Base-by-base conservation (phyloP, 23 tunicate genomes). In the Trididemnum nubilum region DNA sequence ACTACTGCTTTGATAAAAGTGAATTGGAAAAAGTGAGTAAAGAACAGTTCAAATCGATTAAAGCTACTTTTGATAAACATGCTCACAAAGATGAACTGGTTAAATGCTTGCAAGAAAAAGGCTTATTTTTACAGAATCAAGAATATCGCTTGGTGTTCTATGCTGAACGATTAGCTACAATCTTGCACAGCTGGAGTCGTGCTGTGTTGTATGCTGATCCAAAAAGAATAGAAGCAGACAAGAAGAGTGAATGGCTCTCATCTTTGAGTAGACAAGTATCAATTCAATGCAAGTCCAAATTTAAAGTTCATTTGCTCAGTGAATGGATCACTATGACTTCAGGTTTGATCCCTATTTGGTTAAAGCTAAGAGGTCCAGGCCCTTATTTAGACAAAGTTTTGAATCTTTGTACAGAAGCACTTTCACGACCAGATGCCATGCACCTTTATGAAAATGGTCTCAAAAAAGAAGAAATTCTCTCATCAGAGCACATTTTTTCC, bases 181-280 rank as follows among this genome's bases (percentile, higher is more conserved):
- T 90, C 19, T 63, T 90, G 64, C 96, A 90, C 58, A 80, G 86
- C 37, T 31, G 71, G 36, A 88, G 96, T 72, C 96, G 96, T 19
- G 76, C 71, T 24, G 22, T 72, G 61, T 59, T 83, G 15, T 90
- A 73, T 73, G 59, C 50, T 39, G 78, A 82, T 51, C 26, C 23
- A 18, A 34, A 51, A 0, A 22, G 40, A 64, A 64, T 22, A 21
- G 9, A 31, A 12, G 66, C 25, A 22, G 26, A 21, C n/a, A 22
- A 40, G 0, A 32, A 65, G 30, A 34, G 36, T 35, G 49, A 12
- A 21, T 85, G 88, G 88, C 23, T 34, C 30, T 76, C 82, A 0
- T 51, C 78, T 23, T 82, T 85, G n/a, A 52, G 81, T 0, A 27
- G 64, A 18, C 0, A 21, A 1, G 72, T 85, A 2, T 44, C 88